Base-by-base conservation (phyloP, 2,113 vertebrate genomes). In the Penelope pileata region DNA sequence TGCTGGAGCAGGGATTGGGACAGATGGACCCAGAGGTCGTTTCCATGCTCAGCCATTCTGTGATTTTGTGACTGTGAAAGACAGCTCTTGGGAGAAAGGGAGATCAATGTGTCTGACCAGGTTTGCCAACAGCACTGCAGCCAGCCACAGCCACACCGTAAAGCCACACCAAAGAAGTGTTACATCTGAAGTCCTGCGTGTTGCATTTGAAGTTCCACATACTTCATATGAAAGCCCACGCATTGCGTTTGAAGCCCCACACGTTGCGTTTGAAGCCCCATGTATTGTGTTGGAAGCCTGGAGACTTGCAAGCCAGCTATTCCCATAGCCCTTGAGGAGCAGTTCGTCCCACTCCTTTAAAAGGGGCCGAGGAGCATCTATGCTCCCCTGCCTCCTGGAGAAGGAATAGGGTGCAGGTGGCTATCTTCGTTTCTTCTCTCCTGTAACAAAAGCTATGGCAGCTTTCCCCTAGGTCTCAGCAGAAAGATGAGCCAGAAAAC, bases 101-200 rank as follows among this genome's bases (percentile, higher is more conserved):
- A 50, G 18, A 8, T 9, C 0, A 1, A 12, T 13, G 16, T 21
- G 48, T 64, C 10, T 10, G 43, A 30, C 6, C 42, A 10, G 9
- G 7, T 36, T 77, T 58, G 30, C n/a, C 17, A 32, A 7, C 24
- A 29, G 11, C 43, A 12, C 34, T 3, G 1, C 3, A 16, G 23
- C 38, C 11, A 16, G 15, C 56, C 22, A 56, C 45, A 56, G 21
- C 17, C 30, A 6, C 17, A 43, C 40, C 45, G 29, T 17, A 36
- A 67, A 21, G 36, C 47, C 21, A 3, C 59, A 4, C 10, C 0
- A 0, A 24, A 32, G 42, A 27, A 30, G 30, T 5, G 13, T 9
- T 22, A 27, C 10, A 9, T 32, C 13, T 43, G 29, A 32, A 66
- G 19, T 30, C 38, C 27, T 29, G 42, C 8, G 4, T 22, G 14